Conservation (phyloP, 2,797 vertebrate genomes). For the Capromys pilorides region DNA sequence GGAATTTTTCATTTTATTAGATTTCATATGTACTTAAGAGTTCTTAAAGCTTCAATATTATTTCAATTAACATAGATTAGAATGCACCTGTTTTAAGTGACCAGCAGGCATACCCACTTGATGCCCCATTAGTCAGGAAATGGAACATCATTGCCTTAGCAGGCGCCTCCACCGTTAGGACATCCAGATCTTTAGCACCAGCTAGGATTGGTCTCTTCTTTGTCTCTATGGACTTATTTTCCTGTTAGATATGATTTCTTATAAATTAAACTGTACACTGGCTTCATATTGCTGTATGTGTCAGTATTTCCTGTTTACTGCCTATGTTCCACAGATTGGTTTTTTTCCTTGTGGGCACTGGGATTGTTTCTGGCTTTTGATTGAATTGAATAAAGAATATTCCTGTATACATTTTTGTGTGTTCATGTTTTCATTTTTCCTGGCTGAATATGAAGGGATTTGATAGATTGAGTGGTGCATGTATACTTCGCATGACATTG, state of each 20-base stretch:
- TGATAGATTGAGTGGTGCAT: neutral
- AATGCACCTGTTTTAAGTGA: neutral
- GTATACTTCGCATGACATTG: neutral
- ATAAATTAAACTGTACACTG: neutral
- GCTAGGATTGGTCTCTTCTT: neutral
- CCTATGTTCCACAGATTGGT: neutral
- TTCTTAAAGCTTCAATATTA: neutral
- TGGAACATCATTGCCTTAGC: neutral
- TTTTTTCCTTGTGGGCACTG: neutral
- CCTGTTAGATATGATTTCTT: neutral
- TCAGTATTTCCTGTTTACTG: neutral
- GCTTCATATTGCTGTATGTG: neutral
- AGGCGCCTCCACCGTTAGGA: neutral
- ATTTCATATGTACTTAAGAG: neutral
- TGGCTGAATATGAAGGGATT: constrained; percentile 5
- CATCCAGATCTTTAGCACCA: neutral
- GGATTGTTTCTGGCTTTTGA: neutral
- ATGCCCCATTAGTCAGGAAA: neutral
- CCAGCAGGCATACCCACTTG: neutral
- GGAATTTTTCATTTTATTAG: neutral
- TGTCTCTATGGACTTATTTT: neutral
- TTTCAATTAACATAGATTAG: neutral
- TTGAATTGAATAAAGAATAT: constrained; percentile 26
- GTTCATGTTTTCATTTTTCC: constrained; percentile 18
- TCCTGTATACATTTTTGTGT: neutral